phyloP scores from a whole-genome alignment of 2,888 invertebrate species.

The Drosophila greeni region DNA sequence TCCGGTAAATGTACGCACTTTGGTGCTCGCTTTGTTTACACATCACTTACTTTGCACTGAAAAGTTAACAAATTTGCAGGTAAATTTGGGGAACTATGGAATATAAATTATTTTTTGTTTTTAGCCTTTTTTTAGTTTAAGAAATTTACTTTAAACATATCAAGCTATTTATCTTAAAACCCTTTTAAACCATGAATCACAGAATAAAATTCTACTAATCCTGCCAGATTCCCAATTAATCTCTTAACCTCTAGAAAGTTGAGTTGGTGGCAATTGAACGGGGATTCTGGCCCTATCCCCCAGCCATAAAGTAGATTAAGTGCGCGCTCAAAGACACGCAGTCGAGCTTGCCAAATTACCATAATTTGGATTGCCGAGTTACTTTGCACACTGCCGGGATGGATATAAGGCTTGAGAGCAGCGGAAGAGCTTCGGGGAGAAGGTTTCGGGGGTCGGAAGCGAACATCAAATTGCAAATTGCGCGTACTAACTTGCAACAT shows the following conservation, averaged over 20 bases:
- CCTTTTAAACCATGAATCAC: neutral
- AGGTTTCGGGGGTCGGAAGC: conserved; percentile 27
- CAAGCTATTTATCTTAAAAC: neutral
- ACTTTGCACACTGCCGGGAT: conserved; percentile 36
- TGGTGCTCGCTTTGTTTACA: neutral
- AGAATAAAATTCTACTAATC: neutral
- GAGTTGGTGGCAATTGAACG: conserved; percentile 15
- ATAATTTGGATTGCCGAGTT: conserved; percentile 52
- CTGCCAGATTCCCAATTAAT: conserved; percentile 6
- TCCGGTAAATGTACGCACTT: conserved; percentile 25
- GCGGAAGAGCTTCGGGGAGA: conserved; percentile 1
- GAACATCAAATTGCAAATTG: conserved; percentile 52
- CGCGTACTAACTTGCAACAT: conserved; percentile 59
- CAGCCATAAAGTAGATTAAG: conserved; percentile 43
- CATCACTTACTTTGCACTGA: neutral
- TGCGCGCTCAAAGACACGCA: conserved; percentile 43
- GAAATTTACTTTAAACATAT: neutral
- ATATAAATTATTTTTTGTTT: neutral
- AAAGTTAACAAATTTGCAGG: neutral
- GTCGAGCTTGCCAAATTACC: conserved; percentile 51
- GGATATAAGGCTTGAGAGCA: conserved; percentile 1
- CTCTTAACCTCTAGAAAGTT: conserved; percentile 3
- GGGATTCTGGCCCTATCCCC: conserved; percentile 5
- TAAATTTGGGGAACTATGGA: neutral
- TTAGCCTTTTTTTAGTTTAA: neutral